Evolutionary conservation across 2,888 invertebrate species (phyloP).

Genomic region (Temnothorax ravouxi): DNA sequence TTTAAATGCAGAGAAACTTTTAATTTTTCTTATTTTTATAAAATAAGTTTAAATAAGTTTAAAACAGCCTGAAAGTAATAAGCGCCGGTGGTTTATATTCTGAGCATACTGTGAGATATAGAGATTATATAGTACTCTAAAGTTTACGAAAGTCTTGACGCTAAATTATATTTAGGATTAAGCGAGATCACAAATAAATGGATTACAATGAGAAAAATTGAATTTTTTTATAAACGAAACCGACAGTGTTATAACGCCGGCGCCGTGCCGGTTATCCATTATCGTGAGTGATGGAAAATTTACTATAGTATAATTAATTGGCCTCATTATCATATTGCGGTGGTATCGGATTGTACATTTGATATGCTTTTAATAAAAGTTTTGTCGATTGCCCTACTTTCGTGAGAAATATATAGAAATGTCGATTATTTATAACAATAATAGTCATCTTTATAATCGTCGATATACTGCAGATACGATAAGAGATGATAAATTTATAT

Average conservation of each 20-base stretch:
- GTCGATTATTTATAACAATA: not conserved
- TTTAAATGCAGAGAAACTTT: conserved; percentile 17
- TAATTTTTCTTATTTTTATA: conserved; percentile 29
- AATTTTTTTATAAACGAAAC: conserved; percentile 14
- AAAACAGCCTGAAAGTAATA: conserved; percentile 33
- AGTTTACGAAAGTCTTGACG: conserved; percentile 22
- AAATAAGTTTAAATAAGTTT: conserved; percentile 39
- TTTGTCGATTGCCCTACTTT: conserved; percentile 8
- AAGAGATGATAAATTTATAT: not conserved
- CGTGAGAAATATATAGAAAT: conserved; percentile 40
- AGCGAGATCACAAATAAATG: conserved; percentile 31
- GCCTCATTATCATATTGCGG: conserved; percentile 5
- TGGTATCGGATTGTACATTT: not conserved
- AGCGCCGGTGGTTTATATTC: conserved; percentile 44
- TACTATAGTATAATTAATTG: conserved; percentile 21
- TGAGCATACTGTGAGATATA: conserved; percentile 18
- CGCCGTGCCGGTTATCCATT: not conserved
- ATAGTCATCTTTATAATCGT: not conserved
- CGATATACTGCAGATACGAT: not conserved
- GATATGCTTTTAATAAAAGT: conserved; percentile 21
- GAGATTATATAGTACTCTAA: conserved; percentile 42
- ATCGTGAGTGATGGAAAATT: not conserved
- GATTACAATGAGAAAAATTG: conserved; percentile 28
- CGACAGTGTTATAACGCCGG: not conserved
- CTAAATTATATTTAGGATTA: conserved; percentile 30